These are phyloP conservation scores for Stenchaetothrips biformis DNA, from an alignment of 2,888 invertebrate genomes.

Conservation along the genomic window DNA sequence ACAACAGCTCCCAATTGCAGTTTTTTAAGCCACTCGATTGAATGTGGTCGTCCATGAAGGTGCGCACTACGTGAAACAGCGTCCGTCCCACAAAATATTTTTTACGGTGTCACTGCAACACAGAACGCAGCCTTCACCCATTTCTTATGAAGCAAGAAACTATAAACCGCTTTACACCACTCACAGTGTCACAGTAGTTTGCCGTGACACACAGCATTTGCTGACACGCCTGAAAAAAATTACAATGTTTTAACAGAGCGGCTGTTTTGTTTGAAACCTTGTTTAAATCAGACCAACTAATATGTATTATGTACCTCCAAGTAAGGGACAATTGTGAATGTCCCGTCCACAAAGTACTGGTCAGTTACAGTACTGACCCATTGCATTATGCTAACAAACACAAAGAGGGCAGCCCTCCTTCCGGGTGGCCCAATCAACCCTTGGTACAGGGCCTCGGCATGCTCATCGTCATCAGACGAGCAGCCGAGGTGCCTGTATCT, in stretches of 20 bases:
- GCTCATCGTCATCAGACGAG: too few species aligned
- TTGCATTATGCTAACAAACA: background rate
- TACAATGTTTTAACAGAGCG: background rate
- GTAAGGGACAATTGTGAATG: too few species aligned
- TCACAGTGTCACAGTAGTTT: background rate
- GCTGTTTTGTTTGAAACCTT: background rate
- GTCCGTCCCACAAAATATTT: too few species aligned
- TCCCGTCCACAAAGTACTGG: background rate
- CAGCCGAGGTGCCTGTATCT: too few species aligned
- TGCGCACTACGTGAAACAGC: too few species aligned
- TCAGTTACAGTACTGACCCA: background rate
- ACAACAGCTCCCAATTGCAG: too few species aligned
- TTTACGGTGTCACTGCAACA: too few species aligned
- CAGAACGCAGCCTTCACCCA: too few species aligned
- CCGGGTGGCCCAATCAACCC: background rate
- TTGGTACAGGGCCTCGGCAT: too few species aligned
- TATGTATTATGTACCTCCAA: background rate
- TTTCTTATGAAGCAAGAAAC: too few species aligned
- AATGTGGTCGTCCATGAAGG: too few species aligned
- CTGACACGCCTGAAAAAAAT: background rate
- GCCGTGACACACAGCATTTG: background rate
- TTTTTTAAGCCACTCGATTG: too few species aligned
- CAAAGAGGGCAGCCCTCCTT: background rate
- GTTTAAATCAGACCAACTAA: background rate
- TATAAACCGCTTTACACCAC: background rate